Conservation (phyloP, 2,888 invertebrate species). For the Amorpha juglandis region DNA sequence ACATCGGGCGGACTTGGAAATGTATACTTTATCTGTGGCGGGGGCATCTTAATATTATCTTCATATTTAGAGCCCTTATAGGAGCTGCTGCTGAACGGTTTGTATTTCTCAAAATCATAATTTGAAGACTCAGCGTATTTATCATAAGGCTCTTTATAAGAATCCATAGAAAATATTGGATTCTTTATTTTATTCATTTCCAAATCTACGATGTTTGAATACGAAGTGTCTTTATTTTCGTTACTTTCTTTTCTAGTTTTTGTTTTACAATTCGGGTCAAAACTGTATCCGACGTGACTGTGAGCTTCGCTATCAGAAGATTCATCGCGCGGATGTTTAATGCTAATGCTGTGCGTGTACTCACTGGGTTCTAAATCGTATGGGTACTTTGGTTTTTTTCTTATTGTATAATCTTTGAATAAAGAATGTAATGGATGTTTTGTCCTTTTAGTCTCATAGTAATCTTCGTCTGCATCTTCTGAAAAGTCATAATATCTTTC, state of each 20-base stretch:
- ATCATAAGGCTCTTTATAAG: constrained; percentile 62
- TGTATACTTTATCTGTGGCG: constrained; percentile 51
- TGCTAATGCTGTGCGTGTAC: constrained; percentile 70
- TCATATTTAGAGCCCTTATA: constrained; percentile 62
- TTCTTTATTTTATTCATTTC: constrained; percentile 62
- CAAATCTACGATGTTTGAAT: constrained; percentile 57
- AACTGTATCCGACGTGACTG: constrained; percentile 67
- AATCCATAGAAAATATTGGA: constrained; percentile 53
- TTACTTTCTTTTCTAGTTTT: constrained; percentile 66
- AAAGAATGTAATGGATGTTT: constrained; percentile 58
- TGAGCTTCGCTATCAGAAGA: constrained; percentile 57
- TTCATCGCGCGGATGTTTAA: constrained; percentile 70
- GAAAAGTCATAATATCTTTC: constrained; percentile 67
- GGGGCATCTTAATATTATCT: constrained; percentile 50
- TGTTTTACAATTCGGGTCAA: constrained; percentile 72
- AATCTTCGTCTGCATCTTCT: constrained; percentile 63
- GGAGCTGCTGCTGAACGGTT: constrained; percentile 51
- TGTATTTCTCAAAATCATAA: constrained; percentile 65
- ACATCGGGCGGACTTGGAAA: constrained; percentile 61
- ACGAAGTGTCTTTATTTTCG: constrained; percentile 51
- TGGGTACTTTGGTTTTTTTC: constrained; percentile 63
- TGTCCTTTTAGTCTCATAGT: constrained; percentile 58
- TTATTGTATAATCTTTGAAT: constrained; percentile 57
- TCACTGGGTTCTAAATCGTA: constrained; percentile 69
- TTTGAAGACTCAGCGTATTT: constrained; percentile 63